These are phyloP conservation scores for Austrofundulus limnaeus DNA, from an alignment of 2,113 vertebrate species.

Conservation along the genomic window DNA sequence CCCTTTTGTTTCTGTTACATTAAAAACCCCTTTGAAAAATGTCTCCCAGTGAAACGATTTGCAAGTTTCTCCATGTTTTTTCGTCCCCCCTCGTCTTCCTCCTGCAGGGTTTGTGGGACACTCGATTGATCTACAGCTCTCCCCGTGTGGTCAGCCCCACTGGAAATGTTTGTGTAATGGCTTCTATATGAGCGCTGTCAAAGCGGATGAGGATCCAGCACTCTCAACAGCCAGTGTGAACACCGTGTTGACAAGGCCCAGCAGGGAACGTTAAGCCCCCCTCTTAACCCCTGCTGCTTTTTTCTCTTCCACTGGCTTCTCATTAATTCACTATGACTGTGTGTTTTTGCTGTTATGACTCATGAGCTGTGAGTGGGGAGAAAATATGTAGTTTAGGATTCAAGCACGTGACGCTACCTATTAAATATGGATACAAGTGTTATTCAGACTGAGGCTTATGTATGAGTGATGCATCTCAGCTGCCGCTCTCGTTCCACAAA, in stretches of 20 bases:
- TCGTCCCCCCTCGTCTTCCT: conserved; percentile 31
- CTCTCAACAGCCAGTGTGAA: conserved; percentile 33
- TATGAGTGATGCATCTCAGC: conserved; percentile 6
- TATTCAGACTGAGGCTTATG: conserved; percentile 27
- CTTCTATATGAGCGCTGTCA: conserved; percentile 67
- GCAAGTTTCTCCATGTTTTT: conserved; percentile 2
- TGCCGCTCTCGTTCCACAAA: conserved; percentile 1
- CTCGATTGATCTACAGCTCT: conserved; percentile 61
- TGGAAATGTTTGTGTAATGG: conserved; percentile 69
- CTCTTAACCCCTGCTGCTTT: conserved; percentile 59
- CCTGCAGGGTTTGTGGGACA: conserved; percentile 43
- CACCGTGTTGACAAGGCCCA: conserved; percentile 48
- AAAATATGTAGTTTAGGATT: conserved; percentile 9
- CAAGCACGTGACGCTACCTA: conserved; percentile 16
- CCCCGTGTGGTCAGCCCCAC: conserved; percentile 60
- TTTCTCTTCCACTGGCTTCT: conserved; percentile 38
- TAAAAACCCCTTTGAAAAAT: conserved; percentile 7
- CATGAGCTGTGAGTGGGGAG: conserved; percentile 10
- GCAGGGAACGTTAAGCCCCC: conserved; percentile 49
- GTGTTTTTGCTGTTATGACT: conserved; percentile 37
- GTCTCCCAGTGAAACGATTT: no score
- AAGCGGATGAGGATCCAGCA: conserved; percentile 58
- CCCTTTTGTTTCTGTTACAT: conserved; percentile 9
- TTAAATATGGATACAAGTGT: conserved; percentile 50
- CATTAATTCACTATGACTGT: conserved; percentile 57